These are phyloP conservation scores for Chiroxiphia lanceolata DNA, from an alignment of 2,797 vertebrate species.

Conservation along the genomic window DNA sequence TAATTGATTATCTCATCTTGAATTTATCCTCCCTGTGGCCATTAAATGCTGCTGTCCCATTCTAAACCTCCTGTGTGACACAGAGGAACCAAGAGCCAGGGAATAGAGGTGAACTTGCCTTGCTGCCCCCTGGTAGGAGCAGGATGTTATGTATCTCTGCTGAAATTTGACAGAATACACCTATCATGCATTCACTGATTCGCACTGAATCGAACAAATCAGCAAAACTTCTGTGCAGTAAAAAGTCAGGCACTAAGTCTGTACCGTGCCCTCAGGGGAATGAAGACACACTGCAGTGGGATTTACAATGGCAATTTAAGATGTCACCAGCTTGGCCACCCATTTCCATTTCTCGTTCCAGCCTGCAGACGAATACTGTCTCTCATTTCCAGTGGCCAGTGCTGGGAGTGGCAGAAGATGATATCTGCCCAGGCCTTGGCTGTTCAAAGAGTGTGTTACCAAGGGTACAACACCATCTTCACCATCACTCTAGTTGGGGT, in stretches of 20 bases:
- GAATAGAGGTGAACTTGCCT: background rate
- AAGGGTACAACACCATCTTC: background rate
- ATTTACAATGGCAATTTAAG: background rate
- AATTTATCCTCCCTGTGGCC: background rate
- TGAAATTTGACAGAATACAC: background rate
- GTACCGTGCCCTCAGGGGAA: background rate
- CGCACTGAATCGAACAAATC: background rate
- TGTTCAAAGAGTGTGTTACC: background rate
- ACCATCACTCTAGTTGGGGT: background rate
- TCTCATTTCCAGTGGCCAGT: background rate
- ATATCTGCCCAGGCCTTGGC: background rate
- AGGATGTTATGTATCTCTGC: background rate
- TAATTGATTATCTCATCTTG: background rate
- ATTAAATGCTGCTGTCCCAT: background rate
- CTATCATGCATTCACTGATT: background rate
- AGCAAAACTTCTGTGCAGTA: background rate
- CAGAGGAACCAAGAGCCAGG: background rate
- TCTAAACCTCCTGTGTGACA: background rate
- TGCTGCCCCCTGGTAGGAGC: background rate
- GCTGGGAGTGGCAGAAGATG: background rate
- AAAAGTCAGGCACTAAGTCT: background rate
- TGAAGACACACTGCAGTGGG: background rate
- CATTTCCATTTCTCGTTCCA: background rate
- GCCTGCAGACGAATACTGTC: background rate
- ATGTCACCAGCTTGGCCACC: background rate